These are phyloP conservation scores for Melanostoma scalare DNA, from an alignment of 2,888 invertebrate species.

Conservation along the genomic window DNA sequence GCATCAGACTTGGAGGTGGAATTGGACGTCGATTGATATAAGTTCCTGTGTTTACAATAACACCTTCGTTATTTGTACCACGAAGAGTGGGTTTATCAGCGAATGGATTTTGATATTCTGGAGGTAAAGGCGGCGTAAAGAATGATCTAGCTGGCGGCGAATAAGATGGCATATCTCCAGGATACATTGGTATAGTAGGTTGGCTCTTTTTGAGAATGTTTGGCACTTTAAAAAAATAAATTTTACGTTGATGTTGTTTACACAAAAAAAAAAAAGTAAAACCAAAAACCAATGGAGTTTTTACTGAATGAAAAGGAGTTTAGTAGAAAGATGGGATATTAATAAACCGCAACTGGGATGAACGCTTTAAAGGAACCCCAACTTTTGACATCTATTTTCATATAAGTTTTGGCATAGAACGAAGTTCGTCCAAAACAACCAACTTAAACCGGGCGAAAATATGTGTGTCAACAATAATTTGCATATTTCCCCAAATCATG, in stretches of 20 bases:
- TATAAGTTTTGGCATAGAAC: too few species aligned
- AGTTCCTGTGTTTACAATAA: constrained; percentile 77
- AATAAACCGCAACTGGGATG: too few species aligned
- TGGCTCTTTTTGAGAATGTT: constrained; percentile 84
- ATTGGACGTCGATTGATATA: constrained; percentile 89
- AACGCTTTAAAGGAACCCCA: background rate
- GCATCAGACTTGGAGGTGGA: constrained; percentile 91
- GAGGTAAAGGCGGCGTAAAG: constrained; percentile 92
- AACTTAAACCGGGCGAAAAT: too few species aligned
- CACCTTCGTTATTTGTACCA: constrained; percentile 86
- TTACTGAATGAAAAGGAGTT: too few species aligned
- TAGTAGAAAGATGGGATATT: too few species aligned
- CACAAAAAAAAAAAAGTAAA: background rate
- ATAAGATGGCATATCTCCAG: constrained; percentile 90
- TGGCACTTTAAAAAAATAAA: constrained; percentile 79
- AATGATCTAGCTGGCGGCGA: constrained; percentile 91
- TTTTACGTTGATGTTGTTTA: background rate
- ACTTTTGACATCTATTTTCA: background rate
- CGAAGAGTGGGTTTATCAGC: constrained; percentile 94
- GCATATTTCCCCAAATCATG: too few species aligned
- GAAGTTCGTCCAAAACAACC: too few species aligned
- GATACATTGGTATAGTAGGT: constrained; percentile 84
- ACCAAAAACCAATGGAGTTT: background rate
- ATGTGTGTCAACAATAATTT: too few species aligned
- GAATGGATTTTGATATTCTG: constrained; percentile 92